phyloP scores from a whole-genome alignment of 2,113 vertebrate species.

The Herpailurus yagouaroundi region DNA sequence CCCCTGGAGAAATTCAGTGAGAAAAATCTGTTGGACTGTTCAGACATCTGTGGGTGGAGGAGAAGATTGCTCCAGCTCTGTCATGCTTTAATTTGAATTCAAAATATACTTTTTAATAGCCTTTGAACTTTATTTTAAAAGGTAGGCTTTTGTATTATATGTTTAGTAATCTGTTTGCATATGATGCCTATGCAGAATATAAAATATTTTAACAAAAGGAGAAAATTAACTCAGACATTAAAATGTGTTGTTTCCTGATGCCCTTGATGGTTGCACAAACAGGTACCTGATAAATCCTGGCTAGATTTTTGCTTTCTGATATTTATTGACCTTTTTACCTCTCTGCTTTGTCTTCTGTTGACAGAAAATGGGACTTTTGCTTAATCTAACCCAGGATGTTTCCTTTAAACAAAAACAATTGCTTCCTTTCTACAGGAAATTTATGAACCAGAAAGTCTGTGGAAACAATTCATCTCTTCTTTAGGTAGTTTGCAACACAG shows the following conservation, averaged over 20 bases:
- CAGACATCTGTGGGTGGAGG: neutral
- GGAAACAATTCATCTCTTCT: constrained; percentile 55
- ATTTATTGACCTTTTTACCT: constrained; percentile 68
- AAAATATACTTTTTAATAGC: neutral
- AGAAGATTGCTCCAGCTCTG: neutral
- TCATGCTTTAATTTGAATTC: neutral
- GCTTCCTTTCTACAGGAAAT: constrained; percentile 75
- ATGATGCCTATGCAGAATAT: neutral
- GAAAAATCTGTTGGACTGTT: neutral
- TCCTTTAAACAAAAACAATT: constrained; percentile 79
- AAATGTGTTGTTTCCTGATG: neutral
- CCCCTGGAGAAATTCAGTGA: neutral
- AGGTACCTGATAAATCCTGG: neutral
- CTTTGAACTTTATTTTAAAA: neutral
- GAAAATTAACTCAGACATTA: neutral
- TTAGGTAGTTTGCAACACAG: neutral
- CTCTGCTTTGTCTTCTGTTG: constrained; percentile 70
- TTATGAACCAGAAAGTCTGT: constrained; percentile 67
- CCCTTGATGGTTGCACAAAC: neutral
- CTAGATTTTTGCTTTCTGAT: constrained; percentile 13
- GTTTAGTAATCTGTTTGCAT: neutral
- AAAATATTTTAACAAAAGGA: neutral
- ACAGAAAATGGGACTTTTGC: constrained; percentile 70
- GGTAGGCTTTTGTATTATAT: neutral
- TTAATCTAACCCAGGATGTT: constrained; percentile 75